These are phyloP conservation scores for Heliothis virescens DNA, from an alignment of 1,140 invertebrate species.

Conservation along the genomic window DNA sequence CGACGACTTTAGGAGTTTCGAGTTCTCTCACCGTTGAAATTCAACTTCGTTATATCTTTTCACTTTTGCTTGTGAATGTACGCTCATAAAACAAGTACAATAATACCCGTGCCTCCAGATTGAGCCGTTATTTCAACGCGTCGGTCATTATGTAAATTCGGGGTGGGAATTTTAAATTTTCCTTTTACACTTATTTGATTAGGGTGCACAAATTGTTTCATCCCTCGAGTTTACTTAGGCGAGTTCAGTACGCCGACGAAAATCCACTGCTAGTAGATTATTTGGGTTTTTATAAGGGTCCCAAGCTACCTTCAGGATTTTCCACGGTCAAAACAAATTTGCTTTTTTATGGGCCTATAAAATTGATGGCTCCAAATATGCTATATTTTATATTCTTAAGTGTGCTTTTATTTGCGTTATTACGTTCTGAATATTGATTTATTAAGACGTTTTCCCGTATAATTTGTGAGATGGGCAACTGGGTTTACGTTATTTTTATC, in stretches of 20 bases:
- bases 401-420: constrained; percentile 48
- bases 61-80: constrained; percentile 18
- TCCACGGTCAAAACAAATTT: constrained; percentile 39
- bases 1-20: constrained; percentile 3
- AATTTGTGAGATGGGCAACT: background rate
- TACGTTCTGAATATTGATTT: constrained; percentile 44
- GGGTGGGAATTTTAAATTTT: constrained; percentile 71
- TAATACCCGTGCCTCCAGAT: constrained; percentile 63
- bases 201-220: constrained; percentile 73
- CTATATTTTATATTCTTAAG: constrained; percentile 46
- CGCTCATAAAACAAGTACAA: constrained; percentile 48
- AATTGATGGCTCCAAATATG: constrained; percentile 44
- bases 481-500: constrained; percentile 9
- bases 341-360: constrained; percentile 42
- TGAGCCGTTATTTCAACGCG: constrained; percentile 63
- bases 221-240: constrained; percentile 63
- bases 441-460: constrained; percentile 28
- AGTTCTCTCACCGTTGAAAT: constrained; percentile 3
- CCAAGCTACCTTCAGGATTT: constrained; percentile 48
- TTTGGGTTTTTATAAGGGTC: constrained; percentile 48
- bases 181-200: constrained; percentile 75
- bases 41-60: background rate
- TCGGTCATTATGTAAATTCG: constrained; percentile 74
- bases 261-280: constrained; percentile 48
- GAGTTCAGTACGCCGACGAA: constrained; percentile 41